These are phyloP conservation scores for Hololepta plana DNA, from an alignment of 2,888 invertebrate genomes.

Conservation along the genomic window DNA sequence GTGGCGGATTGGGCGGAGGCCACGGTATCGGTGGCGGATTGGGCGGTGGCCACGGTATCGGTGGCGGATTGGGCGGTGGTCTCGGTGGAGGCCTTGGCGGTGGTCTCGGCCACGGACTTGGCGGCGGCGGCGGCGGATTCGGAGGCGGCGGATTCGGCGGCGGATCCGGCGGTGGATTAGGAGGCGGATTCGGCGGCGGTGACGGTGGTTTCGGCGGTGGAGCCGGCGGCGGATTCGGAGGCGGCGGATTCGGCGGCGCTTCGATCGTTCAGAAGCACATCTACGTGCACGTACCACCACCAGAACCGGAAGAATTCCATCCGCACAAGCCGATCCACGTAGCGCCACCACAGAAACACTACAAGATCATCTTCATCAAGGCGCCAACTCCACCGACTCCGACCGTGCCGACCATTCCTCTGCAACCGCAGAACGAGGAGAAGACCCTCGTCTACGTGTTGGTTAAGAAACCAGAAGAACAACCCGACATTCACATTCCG, in stretches of 20 bases:
- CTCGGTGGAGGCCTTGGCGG: slow-evolving; percentile 10
- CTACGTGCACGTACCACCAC: slow-evolving; percentile 76
- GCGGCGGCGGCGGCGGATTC: slow-evolving; percentile 14
- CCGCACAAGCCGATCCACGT: slow-evolving; percentile 42
- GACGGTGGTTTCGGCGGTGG: slow-evolving; percentile 13
- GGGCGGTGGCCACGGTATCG: slow-evolving; percentile 13
- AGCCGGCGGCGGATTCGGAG: slow-evolving; percentile 18
- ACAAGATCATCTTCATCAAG: slow-evolving; percentile 84
- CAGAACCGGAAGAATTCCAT: slow-evolving; percentile 55
- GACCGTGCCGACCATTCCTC: slow-evolving; percentile 56
- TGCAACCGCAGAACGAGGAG: slow-evolving; percentile 65
- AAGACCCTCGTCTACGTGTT: slow-evolving; percentile 76
- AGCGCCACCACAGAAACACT: slow-evolving; percentile 64
- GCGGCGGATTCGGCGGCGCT: slow-evolving; percentile 22
- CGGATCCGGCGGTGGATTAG: slow-evolving; percentile 13
- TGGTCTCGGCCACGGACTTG: slow-evolving; percentile 12
- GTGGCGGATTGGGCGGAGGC: slow-evolving; percentile 8
- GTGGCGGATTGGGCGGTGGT: slow-evolving; percentile 12
- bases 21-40: slow-evolving; percentile 7
- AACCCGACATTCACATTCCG: slow-evolving; percentile 41
- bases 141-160: slow-evolving; percentile 14
- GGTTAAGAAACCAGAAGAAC: slow-evolving; percentile 46
- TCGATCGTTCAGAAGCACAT: slow-evolving; percentile 65
- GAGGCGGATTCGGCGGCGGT: slow-evolving; percentile 11
- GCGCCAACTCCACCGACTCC: slow-evolving; percentile 65